These are phyloP conservation scores for Protula sp. DNA, from an alignment of 2,888 invertebrate species.

Conservation along the genomic window DNA sequence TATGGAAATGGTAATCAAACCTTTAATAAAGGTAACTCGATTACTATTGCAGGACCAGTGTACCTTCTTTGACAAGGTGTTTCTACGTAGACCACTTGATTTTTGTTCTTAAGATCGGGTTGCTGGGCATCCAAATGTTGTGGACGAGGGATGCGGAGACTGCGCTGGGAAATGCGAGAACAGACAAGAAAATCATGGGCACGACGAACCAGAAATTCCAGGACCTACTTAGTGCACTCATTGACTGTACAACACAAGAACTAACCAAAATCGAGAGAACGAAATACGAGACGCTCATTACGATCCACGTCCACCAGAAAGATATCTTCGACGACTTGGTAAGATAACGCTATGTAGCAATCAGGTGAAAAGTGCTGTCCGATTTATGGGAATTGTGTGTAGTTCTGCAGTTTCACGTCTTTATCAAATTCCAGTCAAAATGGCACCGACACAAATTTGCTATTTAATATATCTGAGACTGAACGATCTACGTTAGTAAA, in stretches of 20 bases:
- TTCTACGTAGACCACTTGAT: no score
- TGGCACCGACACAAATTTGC: no score
- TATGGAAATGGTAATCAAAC: no score
- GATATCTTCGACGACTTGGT: slow-evolving; percentile 96
- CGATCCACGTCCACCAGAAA: slow-evolving; percentile 94
- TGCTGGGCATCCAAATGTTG: slow-evolving; percentile 91
- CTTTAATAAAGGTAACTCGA: no score
- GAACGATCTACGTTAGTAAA: no score
- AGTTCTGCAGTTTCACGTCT: neutral
- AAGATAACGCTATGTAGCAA: slow-evolving; percentile 36
- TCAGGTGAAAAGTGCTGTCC: neutral
- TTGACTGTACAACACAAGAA: slow-evolving; percentile 91
- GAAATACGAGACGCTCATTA: slow-evolving; percentile 93
- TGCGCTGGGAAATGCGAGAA: slow-evolving; percentile 81
- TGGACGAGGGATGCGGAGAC: slow-evolving; percentile 93
- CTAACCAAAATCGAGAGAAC: slow-evolving; percentile 84
- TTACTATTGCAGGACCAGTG: no score
- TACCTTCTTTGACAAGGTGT: no score
- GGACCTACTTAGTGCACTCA: slow-evolving; percentile 84
- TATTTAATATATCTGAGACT: no score
- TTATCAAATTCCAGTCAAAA: no score
- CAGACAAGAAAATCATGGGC: slow-evolving; percentile 90
- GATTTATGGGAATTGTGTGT: neutral
- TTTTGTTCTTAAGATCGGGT: slow-evolving; percentile 67
- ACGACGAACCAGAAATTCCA: slow-evolving; percentile 79